Evolutionary conservation across 2,888 invertebrate genomes (phyloP), one percentile per base, ranked within the genome.

Genomic region (Temnothorax unifasciatus): DNA sequence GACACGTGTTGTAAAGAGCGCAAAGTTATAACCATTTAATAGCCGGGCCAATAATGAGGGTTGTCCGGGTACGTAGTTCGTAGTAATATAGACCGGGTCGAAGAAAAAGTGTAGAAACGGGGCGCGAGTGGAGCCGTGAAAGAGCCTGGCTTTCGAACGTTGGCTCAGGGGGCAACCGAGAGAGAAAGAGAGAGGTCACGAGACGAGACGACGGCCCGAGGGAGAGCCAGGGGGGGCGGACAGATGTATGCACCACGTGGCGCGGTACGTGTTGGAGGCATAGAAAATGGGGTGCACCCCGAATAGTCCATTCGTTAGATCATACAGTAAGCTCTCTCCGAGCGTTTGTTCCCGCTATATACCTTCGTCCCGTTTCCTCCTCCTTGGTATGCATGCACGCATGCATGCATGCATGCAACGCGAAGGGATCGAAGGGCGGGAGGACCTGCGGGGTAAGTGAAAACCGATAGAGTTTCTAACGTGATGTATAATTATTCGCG

Each of bases 241-340:
- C 94, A 94, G 93, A 94, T 94, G 93, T 90, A 92, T 90, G 92
- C 91, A 92, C 90, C 92, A 93, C 93, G 93, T 93, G 93, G 92
- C 91, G 90, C 89, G 89, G 90, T 92, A 91, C 88, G 89, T 88
- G 89, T 86, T 86, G 84, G 87, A 73, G 79, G 74, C 90, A 90
- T 90, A 93, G 91, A 91, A 88, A 91, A 91, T 88, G 84, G 87
- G 82, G 79, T 73, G 79, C 47, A 50, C 59, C 34, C 47, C 79
- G 59, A 81, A 81, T 47, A 79, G 79, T 73, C 79, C 74, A 73
- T 81, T 81, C 79, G 79, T 81, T 81, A 81, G 79, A 81, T 81
- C 79, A 81, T 81, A 81, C 34, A 73, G 59, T 81, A 59, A 59
- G 79, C 59, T 73, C 59, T 59, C 74, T 59, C 59, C 2, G 73